phyloP scores from a whole-genome alignment of 1,140 invertebrate species.

The Pogonus chalceus region DNA sequence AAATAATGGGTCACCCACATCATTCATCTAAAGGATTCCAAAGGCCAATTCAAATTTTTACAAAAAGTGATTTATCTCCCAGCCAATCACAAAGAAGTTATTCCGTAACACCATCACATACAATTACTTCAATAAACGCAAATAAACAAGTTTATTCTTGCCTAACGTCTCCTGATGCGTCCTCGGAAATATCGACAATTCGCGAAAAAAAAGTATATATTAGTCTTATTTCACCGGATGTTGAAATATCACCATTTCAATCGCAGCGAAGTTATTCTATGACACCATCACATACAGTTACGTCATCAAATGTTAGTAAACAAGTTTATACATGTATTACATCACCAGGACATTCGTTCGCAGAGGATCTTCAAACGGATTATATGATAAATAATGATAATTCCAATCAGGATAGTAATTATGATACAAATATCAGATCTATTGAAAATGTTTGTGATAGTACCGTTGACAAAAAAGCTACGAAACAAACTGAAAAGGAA shows the following conservation, averaged over 20 bases:
- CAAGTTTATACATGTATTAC: constrained; percentile 1
- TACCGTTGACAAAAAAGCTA: too few relatives aligned
- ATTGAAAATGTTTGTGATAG: too few relatives aligned
- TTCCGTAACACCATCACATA: constrained; percentile 9
- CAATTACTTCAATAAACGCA: not conserved
- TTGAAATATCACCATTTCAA: constrained; percentile 42
- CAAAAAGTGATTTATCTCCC: constrained; percentile 55
- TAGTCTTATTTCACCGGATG: constrained; percentile 78
- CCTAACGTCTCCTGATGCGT: too few relatives aligned
- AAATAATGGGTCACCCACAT: constrained; percentile 69
- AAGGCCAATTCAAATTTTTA: constrained; percentile 76
- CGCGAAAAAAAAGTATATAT: too few relatives aligned
- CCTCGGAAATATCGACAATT: too few relatives aligned
- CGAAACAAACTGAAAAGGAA: too few relatives aligned
- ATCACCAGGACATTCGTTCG: too few relatives aligned
- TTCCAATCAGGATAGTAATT: too few relatives aligned
- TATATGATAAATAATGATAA: too few relatives aligned
- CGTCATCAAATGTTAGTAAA: not conserved
- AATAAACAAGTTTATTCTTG: too few relatives aligned
- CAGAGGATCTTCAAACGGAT: too few relatives aligned
- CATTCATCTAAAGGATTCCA: constrained; percentile 85
- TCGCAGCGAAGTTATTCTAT: constrained; percentile 4
- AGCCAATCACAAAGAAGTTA: constrained; percentile 21
- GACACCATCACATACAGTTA: constrained; percentile 5
- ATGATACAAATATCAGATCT: too few relatives aligned